A percentile compares a stretch with the other conserved stretches of the same genome.
Conservation (phyloP, 2,888 invertebrate species). For the Anthophora plumipes region DNA sequence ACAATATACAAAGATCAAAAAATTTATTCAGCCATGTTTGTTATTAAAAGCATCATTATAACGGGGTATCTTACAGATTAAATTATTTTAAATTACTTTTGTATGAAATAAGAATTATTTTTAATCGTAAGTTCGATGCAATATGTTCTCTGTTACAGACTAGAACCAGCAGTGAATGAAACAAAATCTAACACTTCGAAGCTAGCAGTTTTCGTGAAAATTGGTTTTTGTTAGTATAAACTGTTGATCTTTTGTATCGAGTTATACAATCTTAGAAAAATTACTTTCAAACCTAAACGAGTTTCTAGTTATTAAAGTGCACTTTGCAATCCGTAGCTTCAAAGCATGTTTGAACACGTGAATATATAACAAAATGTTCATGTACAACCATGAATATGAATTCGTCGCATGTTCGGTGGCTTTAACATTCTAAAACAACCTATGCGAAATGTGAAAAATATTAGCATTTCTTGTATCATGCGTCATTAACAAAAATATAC, state of each 20-base stretch:
- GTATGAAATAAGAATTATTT: conserved; percentile 26
- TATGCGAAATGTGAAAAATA: conserved; percentile 46
- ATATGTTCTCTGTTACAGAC: conserved; percentile 44
- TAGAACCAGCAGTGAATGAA: conserved; percentile 52
- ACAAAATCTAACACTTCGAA: conserved; percentile 46
- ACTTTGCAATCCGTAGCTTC: conserved; percentile 28
- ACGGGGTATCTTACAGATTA: conserved; percentile 39
- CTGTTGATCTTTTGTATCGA: conserved; percentile 5
- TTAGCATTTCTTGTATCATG: conserved; percentile 36
- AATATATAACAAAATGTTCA: conserved; percentile 36
- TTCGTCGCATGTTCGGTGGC: conserved; percentile 5
- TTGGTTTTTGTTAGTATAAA: background rate
- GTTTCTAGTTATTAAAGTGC: background rate
- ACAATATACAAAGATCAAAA: conserved; percentile 53
- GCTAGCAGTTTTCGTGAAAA: conserved; percentile 32
- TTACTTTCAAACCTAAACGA: background rate
- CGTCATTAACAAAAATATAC: conserved; percentile 73
- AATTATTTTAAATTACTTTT: conserved; percentile 47
- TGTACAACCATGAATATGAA: conserved; percentile 36
- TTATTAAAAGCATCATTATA: conserved; percentile 50
- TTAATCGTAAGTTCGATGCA: conserved; percentile 45
- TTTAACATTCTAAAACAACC: conserved; percentile 38
- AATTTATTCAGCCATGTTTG: conserved; percentile 50
- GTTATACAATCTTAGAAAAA: conserved; percentile 16
- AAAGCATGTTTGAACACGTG: conserved; percentile 33